These are phyloP conservation scores for Falco novaeseelandiae DNA, from an alignment of 2,797 vertebrate species.

Conservation along the genomic window DNA sequence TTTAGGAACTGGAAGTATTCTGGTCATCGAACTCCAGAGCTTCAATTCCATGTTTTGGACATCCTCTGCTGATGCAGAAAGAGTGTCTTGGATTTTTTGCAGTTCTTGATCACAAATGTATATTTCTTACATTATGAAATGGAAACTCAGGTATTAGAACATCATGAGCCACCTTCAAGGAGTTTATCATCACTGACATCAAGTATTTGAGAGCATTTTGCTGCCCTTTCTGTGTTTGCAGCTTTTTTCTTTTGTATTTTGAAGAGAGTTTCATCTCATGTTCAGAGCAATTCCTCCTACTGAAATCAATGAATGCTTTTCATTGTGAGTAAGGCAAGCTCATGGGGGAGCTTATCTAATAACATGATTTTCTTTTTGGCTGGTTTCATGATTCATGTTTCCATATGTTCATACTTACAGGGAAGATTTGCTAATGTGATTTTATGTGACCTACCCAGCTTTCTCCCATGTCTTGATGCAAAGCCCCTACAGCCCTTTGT, in stretches of 20 bases:
- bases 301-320: neutral
- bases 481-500: neutral
- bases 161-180: neutral
- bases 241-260: neutral
- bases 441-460: neutral
- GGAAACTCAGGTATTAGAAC: neutral
- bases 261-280: neutral
- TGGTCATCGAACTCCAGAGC: accelerated
- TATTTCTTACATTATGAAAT: neutral
- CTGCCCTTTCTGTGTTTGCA: neutral
- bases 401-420: neutral
- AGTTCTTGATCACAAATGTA: neutral
- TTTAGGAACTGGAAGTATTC: neutral
- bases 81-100: neutral
- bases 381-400: neutral
- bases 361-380: neutral
- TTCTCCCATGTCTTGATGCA: neutral
- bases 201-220: neutral
- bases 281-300: neutral
- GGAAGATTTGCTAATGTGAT: neutral
- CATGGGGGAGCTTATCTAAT: neutral
- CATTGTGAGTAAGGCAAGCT: neutral
- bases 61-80: neutral
- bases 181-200: neutral
- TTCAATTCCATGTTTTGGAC: neutral